Conservation (phyloP, 1,140 invertebrate genomes). For the Drosophila seguyi region DNA sequence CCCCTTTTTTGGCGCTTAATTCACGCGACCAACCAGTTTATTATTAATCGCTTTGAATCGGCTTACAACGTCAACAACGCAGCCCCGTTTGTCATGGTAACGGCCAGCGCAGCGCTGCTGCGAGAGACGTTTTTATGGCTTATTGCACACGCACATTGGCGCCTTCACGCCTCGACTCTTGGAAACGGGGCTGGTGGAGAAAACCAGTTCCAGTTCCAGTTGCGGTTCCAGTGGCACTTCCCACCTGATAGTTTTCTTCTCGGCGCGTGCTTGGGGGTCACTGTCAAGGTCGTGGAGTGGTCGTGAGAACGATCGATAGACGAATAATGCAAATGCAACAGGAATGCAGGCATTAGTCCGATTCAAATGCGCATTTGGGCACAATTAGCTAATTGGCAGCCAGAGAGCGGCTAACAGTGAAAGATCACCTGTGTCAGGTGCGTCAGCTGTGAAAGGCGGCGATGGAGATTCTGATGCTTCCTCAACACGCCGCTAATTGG, state of each 20-base stretch:
- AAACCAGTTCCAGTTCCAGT: slow-evolving; percentile 55
- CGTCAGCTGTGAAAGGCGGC: slow-evolving; percentile 63
- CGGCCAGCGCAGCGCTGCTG: slow-evolving; percentile 23
- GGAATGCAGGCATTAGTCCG: slow-evolving; percentile 56
- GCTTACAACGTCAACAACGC: slow-evolving; percentile 33
- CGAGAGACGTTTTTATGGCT: slow-evolving; percentile 43
- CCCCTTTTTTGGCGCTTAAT: slow-evolving; percentile 29
- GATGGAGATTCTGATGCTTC: slow-evolving; percentile 58
- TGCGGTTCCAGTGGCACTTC: slow-evolving; percentile 16
- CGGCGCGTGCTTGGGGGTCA: slow-evolving; percentile 53
- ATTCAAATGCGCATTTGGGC: slow-evolving; percentile 74
- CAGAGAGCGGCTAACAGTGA: slow-evolving; percentile 53
- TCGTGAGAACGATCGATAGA: slow-evolving; percentile 57
- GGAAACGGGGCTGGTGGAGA: slow-evolving; percentile 19
- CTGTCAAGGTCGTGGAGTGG: slow-evolving; percentile 65
- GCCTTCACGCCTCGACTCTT: slow-evolving; percentile 48
- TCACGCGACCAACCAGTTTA: slow-evolving; percentile 57
- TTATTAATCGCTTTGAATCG: slow-evolving; percentile 44
- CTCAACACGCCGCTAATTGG: slow-evolving; percentile 76
- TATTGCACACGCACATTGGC: slow-evolving; percentile 73
- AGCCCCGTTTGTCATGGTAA: slow-evolving; percentile 56
- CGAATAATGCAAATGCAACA: slow-evolving; percentile 53
- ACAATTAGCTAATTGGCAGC: slow-evolving; percentile 74
- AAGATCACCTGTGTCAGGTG: slow-evolving; percentile 37
- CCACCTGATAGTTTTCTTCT: slow-evolving; percentile 67